A percentile compares a stretch with the other conserved stretches of the same genome.
Evolutionary conservation across 92 coral and sea anemone species (phyloP).

Genomic region (Zoanthus sociatus): DNA sequence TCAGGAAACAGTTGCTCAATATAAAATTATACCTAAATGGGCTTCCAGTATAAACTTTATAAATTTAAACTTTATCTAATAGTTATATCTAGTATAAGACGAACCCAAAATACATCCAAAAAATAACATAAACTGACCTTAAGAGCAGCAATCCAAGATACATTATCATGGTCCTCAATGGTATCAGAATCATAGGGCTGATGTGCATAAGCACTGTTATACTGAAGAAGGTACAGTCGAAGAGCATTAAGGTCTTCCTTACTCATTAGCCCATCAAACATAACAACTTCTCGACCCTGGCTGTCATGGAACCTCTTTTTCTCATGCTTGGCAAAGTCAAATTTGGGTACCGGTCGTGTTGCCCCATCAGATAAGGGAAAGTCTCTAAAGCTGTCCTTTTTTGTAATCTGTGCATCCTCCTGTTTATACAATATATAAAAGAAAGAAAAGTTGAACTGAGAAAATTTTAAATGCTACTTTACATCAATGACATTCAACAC

Average conservation of each 20-base stretch:
- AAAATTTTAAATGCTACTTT: too few species aligned
- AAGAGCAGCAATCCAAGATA: slow-evolving; percentile 86
- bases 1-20: too few species aligned
- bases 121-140: slow-evolving; percentile 57
- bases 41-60: too few species aligned
- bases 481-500: too few species aligned
- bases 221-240: slow-evolving; percentile 75
- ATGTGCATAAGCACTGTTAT: slow-evolving; percentile 75
- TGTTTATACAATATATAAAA: slow-evolving; percentile 15
- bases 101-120: too few species aligned
- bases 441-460: too few species aligned
- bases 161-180: slow-evolving; percentile 92
- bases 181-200: slow-evolving; percentile 68
- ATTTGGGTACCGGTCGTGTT: slow-evolving; percentile 41
- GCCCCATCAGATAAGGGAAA: slow-evolving; percentile 75
- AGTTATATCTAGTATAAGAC: too few species aligned
- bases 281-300: slow-evolving; percentile 80
- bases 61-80: too few species aligned
- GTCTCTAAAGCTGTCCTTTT: slow-evolving; percentile 51
- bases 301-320: slow-evolving; percentile 77
- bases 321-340: slow-evolving; percentile 66
- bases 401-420: slow-evolving; percentile 56
- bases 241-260: slow-evolving; percentile 77
- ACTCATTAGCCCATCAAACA: slow-evolving; percentile 85
- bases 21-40: too few species aligned